Evolutionary conservation across 1,140 invertebrate genomes (phyloP), one percentile per base, ranked within the genome.

Genomic region (Ips nitidus): DNA sequence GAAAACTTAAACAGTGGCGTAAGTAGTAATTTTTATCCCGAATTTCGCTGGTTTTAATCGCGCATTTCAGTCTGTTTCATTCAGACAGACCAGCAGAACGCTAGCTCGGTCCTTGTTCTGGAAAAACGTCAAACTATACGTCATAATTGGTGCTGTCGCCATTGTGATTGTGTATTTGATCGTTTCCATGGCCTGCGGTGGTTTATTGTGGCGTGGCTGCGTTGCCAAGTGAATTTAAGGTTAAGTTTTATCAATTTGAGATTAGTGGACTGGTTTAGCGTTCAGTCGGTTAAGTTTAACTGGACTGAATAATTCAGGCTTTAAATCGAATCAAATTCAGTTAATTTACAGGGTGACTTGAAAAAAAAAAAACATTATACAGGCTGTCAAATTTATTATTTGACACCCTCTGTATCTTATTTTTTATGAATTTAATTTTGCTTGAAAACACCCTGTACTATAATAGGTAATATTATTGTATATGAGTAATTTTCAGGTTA

Each of bases 41-140:
- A 45, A 47, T 59, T 47, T 8, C 37, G 1, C 22, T 22, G 22
- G 22, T 22, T 22, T 22, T 22, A 22, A 22, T 22, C n/a, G 45
- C 5, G 1, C 45, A 5, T 86, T 87, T 75, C 81, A 95, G 94
- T 93, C 94, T 7, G 88, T 95, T 2, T 88, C 91, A 55, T 97
- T 96, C 81, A 89, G 91, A 74, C 91, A 90, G 74, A 91, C 89
- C 1, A 95, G 94, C 74, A 86, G 93, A 76, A 94, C 91, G 71
- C 81, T 98, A 22, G 92, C 94, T 52, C 84, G 93, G 38, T 90
- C 92, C 36, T 84, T 97, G 79, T 97, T 94, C 81, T 96, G 94
- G 94, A 96, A 96, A 81, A 97, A 96, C 80, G 87, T 97, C 1
- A 96, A 96, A 80, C 84, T 97, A 75, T 95, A 95, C 73, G 85